A percentile compares a stretch with the other conserved stretches of the same genome.
These are phyloP conservation scores for Nymphalis io DNA, from an alignment of 1,140 invertebrate genomes.

Conservation along the genomic window DNA sequence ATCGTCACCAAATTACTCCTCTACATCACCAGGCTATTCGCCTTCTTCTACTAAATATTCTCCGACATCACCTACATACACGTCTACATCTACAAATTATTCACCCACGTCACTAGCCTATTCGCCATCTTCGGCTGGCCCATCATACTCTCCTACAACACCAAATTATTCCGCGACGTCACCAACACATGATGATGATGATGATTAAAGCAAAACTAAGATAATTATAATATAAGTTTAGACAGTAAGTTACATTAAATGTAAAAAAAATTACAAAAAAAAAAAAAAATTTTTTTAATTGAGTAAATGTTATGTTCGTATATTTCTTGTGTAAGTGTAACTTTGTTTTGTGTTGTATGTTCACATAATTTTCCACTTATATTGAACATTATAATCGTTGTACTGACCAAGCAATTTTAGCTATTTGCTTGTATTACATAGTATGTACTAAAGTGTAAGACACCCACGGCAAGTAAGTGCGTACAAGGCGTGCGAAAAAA, in stretches of 20 bases:
- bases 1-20: slow-evolving; percentile 92
- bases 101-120: slow-evolving; percentile 90
- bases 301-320: too few relatives aligned
- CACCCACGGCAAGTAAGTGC: too few relatives aligned
- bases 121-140: slow-evolving; percentile 86
- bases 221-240: not conserved
- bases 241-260: slow-evolving; percentile 13
- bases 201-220: slow-evolving; percentile 57
- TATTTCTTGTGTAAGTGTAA: too few relatives aligned
- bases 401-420: too few relatives aligned
- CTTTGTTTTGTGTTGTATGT: too few relatives aligned
- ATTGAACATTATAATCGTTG: too few relatives aligned
- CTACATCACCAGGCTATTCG: slow-evolving; percentile 90
- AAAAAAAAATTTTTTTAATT: too few relatives aligned
- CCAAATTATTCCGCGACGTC: slow-evolving; percentile 89
- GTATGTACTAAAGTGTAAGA: too few relatives aligned
- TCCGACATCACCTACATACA: slow-evolving; percentile 84
- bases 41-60: slow-evolving; percentile 91
- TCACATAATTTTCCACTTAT: too few relatives aligned
- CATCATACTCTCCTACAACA: slow-evolving; percentile 88
- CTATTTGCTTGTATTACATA: too few relatives aligned
- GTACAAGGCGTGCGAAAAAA: too few relatives aligned
- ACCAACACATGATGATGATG: slow-evolving; percentile 78
- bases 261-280: slow-evolving; percentile 10
- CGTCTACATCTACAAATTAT: slow-evolving; percentile 86